phyloP scores from a whole-genome alignment of 2,113 vertebrate species.

The Seriola aureovittata region DNA sequence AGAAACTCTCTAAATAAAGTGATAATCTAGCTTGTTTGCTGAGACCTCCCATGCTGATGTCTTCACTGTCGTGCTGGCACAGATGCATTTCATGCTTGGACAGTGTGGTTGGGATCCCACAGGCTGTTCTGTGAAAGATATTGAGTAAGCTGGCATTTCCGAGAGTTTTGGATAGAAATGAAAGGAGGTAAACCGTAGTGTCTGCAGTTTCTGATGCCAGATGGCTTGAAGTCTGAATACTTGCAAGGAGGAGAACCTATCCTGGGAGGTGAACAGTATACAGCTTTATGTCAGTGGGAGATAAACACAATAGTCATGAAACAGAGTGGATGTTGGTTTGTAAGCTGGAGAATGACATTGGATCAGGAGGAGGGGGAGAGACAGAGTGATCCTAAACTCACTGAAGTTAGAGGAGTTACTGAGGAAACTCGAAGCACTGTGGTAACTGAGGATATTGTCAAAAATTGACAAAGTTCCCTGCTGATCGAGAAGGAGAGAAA shows the following conservation, averaged over 20 bases:
- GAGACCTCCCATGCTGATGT: conserved; percentile 30
- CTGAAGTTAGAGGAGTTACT: conserved; percentile 28
- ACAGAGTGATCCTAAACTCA: conserved; percentile 37
- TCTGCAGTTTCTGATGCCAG: conserved; percentile 63
- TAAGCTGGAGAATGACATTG: conserved; percentile 49
- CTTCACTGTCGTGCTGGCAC: conserved; percentile 48
- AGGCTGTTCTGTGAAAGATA: conserved; percentile 69
- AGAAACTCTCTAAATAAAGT: conserved; percentile 8
- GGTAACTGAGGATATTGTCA: conserved; percentile 40
- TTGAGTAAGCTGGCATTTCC: conserved; percentile 58
- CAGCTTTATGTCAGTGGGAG: conserved; percentile 59
- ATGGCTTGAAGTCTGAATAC: conserved; percentile 64
- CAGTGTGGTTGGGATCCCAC: conserved; percentile 56
- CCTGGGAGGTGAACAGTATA: conserved; percentile 23
- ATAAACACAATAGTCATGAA: conserved; percentile 58
- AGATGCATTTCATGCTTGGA: conserved; percentile 45
- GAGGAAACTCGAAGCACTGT: conserved; percentile 34
- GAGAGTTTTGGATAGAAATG: conserved; percentile 73
- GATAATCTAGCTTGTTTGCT: conserved; percentile 25
- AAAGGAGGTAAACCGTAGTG: conserved; percentile 60
- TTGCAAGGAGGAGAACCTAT: conserved; percentile 32
- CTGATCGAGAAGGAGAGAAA: conserved; percentile 39
- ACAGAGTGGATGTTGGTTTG: conserved; percentile 44
- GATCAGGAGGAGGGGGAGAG: conserved; percentile 29
- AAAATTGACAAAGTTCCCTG: conserved; percentile 49